phyloP scores from a whole-genome alignment of 2,113 vertebrate genomes.

The Scopus umbretta region DNA sequence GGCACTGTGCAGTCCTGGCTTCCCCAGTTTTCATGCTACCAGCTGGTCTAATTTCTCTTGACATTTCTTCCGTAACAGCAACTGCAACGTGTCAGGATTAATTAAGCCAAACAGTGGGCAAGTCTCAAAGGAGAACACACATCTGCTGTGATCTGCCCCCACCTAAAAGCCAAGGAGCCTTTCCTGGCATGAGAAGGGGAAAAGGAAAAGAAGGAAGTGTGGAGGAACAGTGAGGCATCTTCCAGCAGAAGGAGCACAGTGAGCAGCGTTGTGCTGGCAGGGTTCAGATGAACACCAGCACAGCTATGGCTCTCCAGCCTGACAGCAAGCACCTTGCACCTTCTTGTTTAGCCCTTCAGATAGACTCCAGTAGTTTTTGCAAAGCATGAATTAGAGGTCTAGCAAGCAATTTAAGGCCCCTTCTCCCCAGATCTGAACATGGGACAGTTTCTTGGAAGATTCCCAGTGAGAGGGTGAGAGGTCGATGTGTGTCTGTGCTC shows the following conservation, averaged over 20 bases:
- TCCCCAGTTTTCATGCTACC: neutral
- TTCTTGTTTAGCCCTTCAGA: neutral
- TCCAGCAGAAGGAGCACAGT: neutral
- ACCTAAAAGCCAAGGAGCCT: conserved; percentile 9
- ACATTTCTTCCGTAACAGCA: conserved; percentile 40
- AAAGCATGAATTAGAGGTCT: neutral
- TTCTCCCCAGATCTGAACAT: neutral
- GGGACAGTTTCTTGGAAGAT: neutral
- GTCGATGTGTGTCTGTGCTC: neutral
- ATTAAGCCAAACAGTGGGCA: conserved; percentile 38
- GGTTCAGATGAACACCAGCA: neutral
- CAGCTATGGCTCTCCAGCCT: neutral
- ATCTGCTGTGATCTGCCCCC: conserved; percentile 19
- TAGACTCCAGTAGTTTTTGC: neutral
- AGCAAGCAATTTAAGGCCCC: neutral
- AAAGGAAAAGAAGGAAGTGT: neutral
- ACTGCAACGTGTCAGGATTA: conserved; percentile 44
- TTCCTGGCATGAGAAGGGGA: neutral
- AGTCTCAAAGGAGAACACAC: conserved; percentile 42
- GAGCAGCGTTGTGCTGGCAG: neutral
- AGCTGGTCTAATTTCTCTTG: conserved; percentile 56
- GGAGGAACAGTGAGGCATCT: neutral
- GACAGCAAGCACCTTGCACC: neutral
- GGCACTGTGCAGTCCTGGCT: neutral
- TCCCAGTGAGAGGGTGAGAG: neutral